Conservation (phyloP, 2,888 invertebrate genomes). For the Syrphus vitripennis region DNA sequence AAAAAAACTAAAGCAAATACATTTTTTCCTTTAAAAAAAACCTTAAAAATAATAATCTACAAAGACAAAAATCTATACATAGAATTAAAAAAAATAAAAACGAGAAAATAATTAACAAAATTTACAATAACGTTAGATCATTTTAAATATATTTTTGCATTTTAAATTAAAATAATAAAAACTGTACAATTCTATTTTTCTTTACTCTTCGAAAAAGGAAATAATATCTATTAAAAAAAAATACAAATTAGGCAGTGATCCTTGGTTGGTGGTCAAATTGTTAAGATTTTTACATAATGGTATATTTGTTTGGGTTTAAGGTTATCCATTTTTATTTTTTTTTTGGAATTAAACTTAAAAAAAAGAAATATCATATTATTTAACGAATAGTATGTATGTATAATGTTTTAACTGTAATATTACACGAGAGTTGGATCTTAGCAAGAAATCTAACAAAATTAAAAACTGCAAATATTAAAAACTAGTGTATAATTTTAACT, state of each 20-base stretch:
- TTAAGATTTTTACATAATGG: conserved; percentile 45
- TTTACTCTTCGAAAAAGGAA: neutral
- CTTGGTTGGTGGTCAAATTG: conserved; percentile 72
- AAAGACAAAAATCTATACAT: conserved; percentile 38
- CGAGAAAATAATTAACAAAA: conserved; percentile 59
- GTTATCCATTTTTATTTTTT: neutral
- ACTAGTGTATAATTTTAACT: conserved; percentile 21
- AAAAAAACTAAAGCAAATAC: conserved; percentile 44
- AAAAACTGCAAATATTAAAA: conserved; percentile 26
- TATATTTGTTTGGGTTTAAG: conserved; percentile 16
- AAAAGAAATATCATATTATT: conserved; percentile 1
- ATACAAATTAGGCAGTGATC: conserved; percentile 71
- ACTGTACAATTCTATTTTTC: conserved; percentile 55
- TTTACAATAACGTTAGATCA: conserved; percentile 59
- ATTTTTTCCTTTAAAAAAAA: conserved; percentile 15
- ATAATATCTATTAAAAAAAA: neutral
- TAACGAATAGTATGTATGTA: conserved; percentile 24
- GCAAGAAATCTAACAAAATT: conserved; percentile 54
- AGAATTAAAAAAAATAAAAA: conserved; percentile 36
- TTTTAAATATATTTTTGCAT: neutral
- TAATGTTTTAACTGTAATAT: conserved; percentile 64
- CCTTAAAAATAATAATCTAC: conserved; percentile 36
- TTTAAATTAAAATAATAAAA: conserved; percentile 10
- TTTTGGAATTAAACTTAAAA: conserved; percentile 11
- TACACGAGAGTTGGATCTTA: conserved; percentile 67